Evolutionary conservation across 1,140 invertebrate genomes (phyloP).

Genomic region (Drosophila nikananu): DNA sequence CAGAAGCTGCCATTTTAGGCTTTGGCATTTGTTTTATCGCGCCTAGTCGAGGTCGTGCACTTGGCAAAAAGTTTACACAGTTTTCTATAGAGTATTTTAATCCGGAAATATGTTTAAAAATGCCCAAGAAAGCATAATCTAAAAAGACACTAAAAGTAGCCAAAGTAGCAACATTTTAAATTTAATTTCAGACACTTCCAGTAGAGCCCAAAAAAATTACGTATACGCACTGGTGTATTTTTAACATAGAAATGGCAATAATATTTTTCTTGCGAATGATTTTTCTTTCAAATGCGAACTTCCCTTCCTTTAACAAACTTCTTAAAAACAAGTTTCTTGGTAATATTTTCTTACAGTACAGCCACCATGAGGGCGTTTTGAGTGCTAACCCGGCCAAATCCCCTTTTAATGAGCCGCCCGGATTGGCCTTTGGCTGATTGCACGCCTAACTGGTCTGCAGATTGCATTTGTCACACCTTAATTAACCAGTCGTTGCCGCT

Average conservation of each 20-base stretch:
- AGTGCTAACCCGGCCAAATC: slow-evolving; percentile 33
- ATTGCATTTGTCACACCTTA: slow-evolving; percentile 73
- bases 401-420: slow-evolving; percentile 52
- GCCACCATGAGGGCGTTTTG: neutral
- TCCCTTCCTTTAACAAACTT: neutral
- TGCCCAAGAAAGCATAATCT: too few relatives aligned
- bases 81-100: neutral
- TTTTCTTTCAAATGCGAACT: too few relatives aligned
- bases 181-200: neutral
- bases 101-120: too few relatives aligned
- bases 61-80: neutral
- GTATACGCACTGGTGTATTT: neutral
- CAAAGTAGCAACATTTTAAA: neutral
- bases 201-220: neutral
- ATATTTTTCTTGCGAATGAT: too few relatives aligned
- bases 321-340: neutral
- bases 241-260: too few relatives aligned
- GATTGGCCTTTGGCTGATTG: slow-evolving; percentile 67
- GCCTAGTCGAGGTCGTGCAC: slow-evolving; percentile 30
- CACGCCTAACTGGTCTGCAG: slow-evolving; percentile 42
- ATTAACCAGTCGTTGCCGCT: slow-evolving; percentile 46
- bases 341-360: neutral
- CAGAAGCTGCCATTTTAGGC: slow-evolving; percentile 66
- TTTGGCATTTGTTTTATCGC: slow-evolving; percentile 71
- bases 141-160: neutral